Evolutionary conservation across 2,888 invertebrate genomes (phyloP).

Genomic region (Drosophila multiciliata): DNA sequence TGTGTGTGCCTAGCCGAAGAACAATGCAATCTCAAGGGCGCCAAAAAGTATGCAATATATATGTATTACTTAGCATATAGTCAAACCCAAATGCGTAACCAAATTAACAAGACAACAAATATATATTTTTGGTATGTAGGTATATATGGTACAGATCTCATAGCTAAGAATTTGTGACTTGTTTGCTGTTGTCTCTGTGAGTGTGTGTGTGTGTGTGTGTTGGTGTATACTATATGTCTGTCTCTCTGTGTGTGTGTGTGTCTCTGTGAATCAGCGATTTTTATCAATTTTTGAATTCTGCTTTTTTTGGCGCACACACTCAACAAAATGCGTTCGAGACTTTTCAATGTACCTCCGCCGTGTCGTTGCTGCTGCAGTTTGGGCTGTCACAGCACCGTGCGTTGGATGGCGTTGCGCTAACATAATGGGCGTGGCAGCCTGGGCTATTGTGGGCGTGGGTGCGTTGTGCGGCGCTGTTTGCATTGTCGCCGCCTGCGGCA

Average conservation of each 20-base stretch:
- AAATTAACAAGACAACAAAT: constrained; percentile 79
- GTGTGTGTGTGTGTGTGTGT: constrained; percentile 19
- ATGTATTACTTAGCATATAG: constrained; percentile 68
- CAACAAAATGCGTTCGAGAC: constrained; percentile 28
- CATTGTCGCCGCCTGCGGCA: constrained; percentile 85
- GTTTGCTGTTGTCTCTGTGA: constrained; percentile 25
- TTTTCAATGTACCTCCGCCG: constrained; percentile 88
- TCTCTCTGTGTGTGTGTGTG: constrained; percentile 15
- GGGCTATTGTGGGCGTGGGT: constrained; percentile 78
- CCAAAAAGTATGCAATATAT: constrained; percentile 77
- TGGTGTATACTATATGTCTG: background rate
- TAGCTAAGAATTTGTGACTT: constrained; percentile 61
- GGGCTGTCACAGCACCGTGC: constrained; percentile 85
- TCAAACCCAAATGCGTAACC: constrained; percentile 80
- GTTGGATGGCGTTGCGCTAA: constrained; percentile 88
- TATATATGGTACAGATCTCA: constrained; percentile 72
- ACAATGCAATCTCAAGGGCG: constrained; percentile 74
- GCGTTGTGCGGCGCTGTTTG: constrained; percentile 85
- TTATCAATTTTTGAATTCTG: constrained; percentile 82
- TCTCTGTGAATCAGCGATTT: constrained; percentile 21
- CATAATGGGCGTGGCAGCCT: constrained; percentile 87
- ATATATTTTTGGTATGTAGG: constrained; percentile 38
- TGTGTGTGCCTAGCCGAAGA: constrained; percentile 66
- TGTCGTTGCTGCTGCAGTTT: constrained; percentile 88
- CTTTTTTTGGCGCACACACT: constrained; percentile 66